Base-by-base conservation (phyloP, 2,113 vertebrate genomes). In the Brachyhypopomus occidentalis region DNA sequence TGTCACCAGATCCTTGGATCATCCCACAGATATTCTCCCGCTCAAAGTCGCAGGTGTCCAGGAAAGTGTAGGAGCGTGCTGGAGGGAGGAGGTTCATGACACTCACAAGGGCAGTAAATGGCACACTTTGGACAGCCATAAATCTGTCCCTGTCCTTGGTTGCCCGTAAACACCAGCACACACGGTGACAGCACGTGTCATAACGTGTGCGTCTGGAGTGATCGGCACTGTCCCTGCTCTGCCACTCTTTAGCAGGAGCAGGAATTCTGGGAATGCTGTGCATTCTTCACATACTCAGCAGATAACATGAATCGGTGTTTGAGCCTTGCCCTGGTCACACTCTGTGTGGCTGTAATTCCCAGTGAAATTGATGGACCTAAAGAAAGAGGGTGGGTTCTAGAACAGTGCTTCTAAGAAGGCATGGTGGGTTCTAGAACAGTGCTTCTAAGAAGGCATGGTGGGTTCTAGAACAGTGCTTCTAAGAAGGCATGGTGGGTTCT, bases 21-120 rank as follows among this genome's bases (percentile, higher is more conserved):
- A 98, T 97, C 16, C 97, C 96, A 79, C 97, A 98, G 66, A 98
- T 93, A 76, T 95, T 97, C 79, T 93, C 95, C 72, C 92, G 86
- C 87, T 99, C 97, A 93, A 98, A 98, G 89, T 92, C 89, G n/a
- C 97, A 98, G 0, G 94, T 94, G 84, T 98, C 97, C 94, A 99
- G 88, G 83, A 98, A 98, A 3, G 91, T 98, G 60, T 94, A 83
- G 52, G 93, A 94, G 62, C 92, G 91, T 55, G 94, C 96, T 99
- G 27, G 69, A 73, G 84, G 64, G 2, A 41, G 16, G 22, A 36
- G 58, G 5, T 14, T 30, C n/a, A 72, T 5, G 27, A 25, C 0
- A 41, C 56, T n/a, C 9, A 75, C 45, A 58, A 8, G 11, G 17
- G 36, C 64, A 60, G 27, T 76, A 70, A 62, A 76, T 1, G 16